phyloP scores from a whole-genome alignment of 92 coral and sea anemone species.

The Paramuricea clavata region DNA sequence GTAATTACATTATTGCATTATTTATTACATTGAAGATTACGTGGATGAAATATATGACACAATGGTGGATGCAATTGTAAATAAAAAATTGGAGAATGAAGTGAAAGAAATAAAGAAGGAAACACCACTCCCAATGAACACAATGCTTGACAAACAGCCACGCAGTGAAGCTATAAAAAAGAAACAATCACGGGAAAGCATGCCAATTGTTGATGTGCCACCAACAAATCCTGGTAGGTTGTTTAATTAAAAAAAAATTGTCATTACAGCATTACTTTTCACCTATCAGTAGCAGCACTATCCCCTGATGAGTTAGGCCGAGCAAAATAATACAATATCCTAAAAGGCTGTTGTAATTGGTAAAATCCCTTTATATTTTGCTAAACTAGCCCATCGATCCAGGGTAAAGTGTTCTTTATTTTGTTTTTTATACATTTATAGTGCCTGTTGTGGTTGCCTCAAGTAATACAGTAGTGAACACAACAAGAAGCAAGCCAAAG shows the following conservation, averaged over 20 bases:
- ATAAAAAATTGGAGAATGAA: conserved; percentile 8
- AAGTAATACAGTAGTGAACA: neutral
- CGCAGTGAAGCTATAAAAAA: conserved; percentile 44
- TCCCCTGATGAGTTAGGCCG: no score
- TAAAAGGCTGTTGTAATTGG: no score
- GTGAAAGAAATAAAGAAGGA: conserved; percentile 11
- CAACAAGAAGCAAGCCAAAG: conserved; percentile 46
- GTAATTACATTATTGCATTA: neutral
- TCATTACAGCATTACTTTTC: no score
- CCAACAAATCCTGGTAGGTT: conserved; percentile 49
- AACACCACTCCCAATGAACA: conserved; percentile 63
- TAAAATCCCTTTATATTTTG: neutral
- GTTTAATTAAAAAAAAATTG: neutral
- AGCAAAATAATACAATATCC: no score
- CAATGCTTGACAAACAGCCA: conserved; percentile 65
- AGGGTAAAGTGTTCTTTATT: no score
- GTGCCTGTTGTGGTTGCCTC: neutral
- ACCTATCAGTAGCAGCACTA: no score
- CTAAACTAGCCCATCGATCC: no score
- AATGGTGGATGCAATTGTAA: neutral
- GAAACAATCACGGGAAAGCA: conserved; percentile 37
- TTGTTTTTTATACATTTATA: neutral
- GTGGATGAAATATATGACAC: conserved; percentile 55
- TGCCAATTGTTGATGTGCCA: conserved; percentile 53
- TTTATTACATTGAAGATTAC: conserved; percentile 15